A percentile compares a stretch with the other conserved stretches of the same genome.
Evolutionary conservation across 2,888 invertebrate genomes (phyloP).

Genomic region (Cerceris rybyensis): DNA sequence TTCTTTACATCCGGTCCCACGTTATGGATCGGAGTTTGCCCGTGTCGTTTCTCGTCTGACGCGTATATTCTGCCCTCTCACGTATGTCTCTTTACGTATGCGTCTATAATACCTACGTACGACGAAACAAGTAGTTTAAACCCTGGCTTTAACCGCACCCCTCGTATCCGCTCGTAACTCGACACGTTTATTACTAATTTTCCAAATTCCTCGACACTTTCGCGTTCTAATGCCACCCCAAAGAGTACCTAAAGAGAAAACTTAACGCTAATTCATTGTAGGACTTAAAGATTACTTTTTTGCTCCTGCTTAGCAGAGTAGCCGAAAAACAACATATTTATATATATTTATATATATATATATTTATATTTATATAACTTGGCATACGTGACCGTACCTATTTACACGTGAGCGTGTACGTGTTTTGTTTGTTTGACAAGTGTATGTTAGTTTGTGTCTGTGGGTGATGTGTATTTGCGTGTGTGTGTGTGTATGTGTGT

Average conservation of each 20-base stretch:
- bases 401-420: constrained; percentile 54
- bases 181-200: constrained; percentile 24
- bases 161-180: constrained; percentile 7
- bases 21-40: neutral
- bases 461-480: constrained; percentile 12
- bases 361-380: constrained; percentile 39
- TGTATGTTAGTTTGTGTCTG: constrained; percentile 40
- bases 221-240: constrained; percentile 27
- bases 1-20: neutral
- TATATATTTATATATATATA: constrained; percentile 23
- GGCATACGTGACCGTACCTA: constrained; percentile 54
- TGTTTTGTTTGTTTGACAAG: constrained; percentile 28
- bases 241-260: constrained; percentile 45
- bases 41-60: neutral
- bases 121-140: constrained; percentile 51
- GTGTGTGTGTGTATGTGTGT: constrained; percentile 1
- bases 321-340: constrained; percentile 51
- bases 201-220: constrained; percentile 1
- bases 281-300: constrained; percentile 53
- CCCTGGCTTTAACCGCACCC: constrained; percentile 27
- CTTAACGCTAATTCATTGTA: constrained; percentile 66
- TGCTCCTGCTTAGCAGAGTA: constrained; percentile 67
- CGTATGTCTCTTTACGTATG: too few relatives aligned
- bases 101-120: constrained; percentile 43
- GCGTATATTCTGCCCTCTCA: constrained; percentile 19